phyloP scores from a whole-genome alignment of 2,113 vertebrate genomes.

The Carassius auratus region DNA sequence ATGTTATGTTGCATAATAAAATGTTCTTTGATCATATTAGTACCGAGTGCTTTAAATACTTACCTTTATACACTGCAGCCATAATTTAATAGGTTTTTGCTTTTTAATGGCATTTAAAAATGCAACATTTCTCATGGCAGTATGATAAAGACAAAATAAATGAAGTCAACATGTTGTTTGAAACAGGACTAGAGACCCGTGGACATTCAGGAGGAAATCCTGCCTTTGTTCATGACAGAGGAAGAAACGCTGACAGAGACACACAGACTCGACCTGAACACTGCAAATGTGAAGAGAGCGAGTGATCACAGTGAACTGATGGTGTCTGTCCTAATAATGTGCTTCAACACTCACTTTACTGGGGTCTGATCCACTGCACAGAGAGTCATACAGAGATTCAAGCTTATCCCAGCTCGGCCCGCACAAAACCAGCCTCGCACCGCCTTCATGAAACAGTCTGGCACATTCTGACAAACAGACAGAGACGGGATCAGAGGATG shows the following conservation, averaged over 20 bases:
- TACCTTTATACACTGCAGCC: neutral
- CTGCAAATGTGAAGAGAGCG: constrained; percentile 8
- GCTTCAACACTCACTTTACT: constrained; percentile 75
- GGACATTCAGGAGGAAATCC: constrained; percentile 76
- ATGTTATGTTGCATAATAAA: neutral
- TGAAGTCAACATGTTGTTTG: neutral
- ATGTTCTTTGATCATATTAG: neutral
- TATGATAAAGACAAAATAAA: neutral
- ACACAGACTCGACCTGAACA: neutral
- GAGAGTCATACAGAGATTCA: constrained; percentile 83
- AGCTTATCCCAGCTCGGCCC: constrained; percentile 90
- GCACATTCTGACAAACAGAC: constrained; percentile 82
- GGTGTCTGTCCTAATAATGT: neutral
- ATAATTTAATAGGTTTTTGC: neutral
- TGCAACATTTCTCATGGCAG: neutral
- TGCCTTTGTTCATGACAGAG: constrained; percentile 70
- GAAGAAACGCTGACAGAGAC: constrained; percentile 62
- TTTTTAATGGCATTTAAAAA: neutral
- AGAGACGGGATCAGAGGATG: neutral
- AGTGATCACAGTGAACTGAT: constrained; percentile 18
- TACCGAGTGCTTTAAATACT: neutral
- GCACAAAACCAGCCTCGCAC: constrained; percentile 90
- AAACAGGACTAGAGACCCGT: constrained; percentile 29
- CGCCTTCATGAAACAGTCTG: constrained; percentile 85
- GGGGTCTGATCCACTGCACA: constrained; percentile 84